Base-by-base conservation (phyloP, 2,888 invertebrate species). In the Brenthis ino region DNA sequence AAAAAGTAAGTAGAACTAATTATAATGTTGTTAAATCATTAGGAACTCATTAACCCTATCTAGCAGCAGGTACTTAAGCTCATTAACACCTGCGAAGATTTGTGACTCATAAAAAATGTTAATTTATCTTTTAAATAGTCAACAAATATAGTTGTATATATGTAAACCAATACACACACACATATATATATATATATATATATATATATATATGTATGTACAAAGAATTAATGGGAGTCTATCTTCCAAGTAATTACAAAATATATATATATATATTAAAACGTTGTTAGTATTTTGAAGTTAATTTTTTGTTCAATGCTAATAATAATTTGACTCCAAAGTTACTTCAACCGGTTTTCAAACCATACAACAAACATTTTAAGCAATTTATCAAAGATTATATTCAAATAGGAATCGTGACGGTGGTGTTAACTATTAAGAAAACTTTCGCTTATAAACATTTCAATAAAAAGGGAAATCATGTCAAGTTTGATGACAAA, bases 381-480 rank as follows among this genome's bases (percentile, higher is more conserved):
- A 43, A 43, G 37, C 2, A 43, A 43, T 43, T 43, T 43, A 43
- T 43, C 37, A 43, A 11, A 43, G 37, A 43, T 43, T 43, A 43
- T 43, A 43, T 43, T 43, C 37, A 43, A 43, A 43, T 43, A 43
- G 11, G 37, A 51, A 13, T 54, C 63, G 37, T 57, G 57, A 57
- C 57, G 20, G 53, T 13, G 24, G 51, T 28, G 75, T 74, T 69
- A 72, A 75, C 76, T 74, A 77, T 73, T 77, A 77, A 78, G 75
- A 70, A 71, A 77, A 84, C 86, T 88, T 89, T 89, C 88, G 82
- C 85, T 85, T 83, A 83, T 85, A 84, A 84, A 84, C 85, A 84
- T 80, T 79, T 83, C 82, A 79, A 84, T 83, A 87, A 88, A 75
- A 89, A 88, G 85, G 85, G 85, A 89, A 89, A 88, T 83, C 83